Percentiles rank a stretch among this genome's conserved stretches.
These are phyloP conservation scores for Hydractinia echinata DNA, from an alignment of 30 jellyfish, hydroid and myxozoan genomes.

Conservation along the genomic window DNA sequence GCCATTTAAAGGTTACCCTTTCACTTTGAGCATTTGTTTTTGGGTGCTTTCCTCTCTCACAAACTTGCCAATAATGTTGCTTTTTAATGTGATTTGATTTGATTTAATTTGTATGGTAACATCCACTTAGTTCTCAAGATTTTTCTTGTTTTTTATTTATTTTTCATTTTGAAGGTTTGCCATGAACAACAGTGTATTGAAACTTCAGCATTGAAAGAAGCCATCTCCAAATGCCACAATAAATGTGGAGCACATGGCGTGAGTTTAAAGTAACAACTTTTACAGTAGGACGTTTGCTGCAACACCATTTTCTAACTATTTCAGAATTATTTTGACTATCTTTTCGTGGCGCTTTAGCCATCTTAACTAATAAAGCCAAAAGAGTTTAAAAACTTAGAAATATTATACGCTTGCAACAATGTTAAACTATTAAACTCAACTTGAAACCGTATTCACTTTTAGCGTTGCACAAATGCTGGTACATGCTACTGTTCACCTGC, in stretches of 20 bases:
- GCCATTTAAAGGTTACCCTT: neutral
- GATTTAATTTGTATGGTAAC: too few species aligned
- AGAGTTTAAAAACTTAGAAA: too few species aligned
- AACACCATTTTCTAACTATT: too few species aligned
- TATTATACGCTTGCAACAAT: too few species aligned
- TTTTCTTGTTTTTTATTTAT: neutral
- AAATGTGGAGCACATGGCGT: slow-evolving; percentile 13
- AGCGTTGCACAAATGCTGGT: slow-evolving; percentile 3
- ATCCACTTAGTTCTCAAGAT: too few species aligned
- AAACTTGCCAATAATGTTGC: too few species aligned
- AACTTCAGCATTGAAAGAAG: neutral
- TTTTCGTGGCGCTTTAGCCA: too few species aligned
- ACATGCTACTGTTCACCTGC: neutral
- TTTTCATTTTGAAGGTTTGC: neutral
- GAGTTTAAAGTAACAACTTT: neutral
- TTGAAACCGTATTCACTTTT: neutral
- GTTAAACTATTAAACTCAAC: neutral
- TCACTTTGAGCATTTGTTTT: neutral
- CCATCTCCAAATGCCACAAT: neutral
- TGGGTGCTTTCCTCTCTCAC: too few species aligned
- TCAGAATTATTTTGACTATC: too few species aligned
- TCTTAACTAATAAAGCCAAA: too few species aligned
- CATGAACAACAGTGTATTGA: slow-evolving; percentile 8
- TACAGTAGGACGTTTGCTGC: too few species aligned
- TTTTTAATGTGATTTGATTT: too few species aligned